Evolutionary conservation across 1,140 invertebrate genomes (phyloP).

Genomic region (Parasteatoda tepidariorum): DNA sequence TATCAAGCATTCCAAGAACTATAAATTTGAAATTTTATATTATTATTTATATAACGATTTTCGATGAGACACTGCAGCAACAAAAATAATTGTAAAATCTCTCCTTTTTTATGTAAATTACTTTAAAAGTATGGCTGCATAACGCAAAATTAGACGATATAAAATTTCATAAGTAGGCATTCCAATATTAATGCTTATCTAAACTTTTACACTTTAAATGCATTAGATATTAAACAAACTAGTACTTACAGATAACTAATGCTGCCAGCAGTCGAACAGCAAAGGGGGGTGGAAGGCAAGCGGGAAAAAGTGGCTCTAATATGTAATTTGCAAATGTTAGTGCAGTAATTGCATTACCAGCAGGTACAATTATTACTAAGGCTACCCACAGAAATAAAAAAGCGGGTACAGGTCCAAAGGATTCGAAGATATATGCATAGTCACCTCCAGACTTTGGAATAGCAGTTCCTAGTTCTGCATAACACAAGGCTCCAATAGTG

Average conservation of each 20-base stretch:
- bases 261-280: slow-evolving; percentile 78
- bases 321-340: slow-evolving; percentile 69
- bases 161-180: no score
- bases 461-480: slow-evolving; percentile 93
- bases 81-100: no score
- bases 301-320: slow-evolving; percentile 76
- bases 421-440: slow-evolving; percentile 87
- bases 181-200: no score
- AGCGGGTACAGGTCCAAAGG: slow-evolving; percentile 48
- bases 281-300: slow-evolving; percentile 73
- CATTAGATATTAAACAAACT: neutral
- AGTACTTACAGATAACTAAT: slow-evolving; percentile 79
- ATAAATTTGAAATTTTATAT: no score
- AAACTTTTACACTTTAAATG: no score
- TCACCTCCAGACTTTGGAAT: slow-evolving; percentile 91
- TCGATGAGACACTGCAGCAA: no score
- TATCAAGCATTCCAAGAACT: no score
- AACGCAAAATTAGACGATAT: no score
- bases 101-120: no score
- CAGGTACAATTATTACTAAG: slow-evolving; percentile 75
- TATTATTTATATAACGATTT: no score
- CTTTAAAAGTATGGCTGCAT: no score
- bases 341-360: slow-evolving; percentile 88
- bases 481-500: slow-evolving; percentile 92
- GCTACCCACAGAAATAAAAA: slow-evolving; percentile 84